A percentile compares a stretch with the other conserved stretches of the same genome.
Evolutionary conservation across 2,888 invertebrate species (phyloP).

Genomic region (Hanleya hanleyi): DNA sequence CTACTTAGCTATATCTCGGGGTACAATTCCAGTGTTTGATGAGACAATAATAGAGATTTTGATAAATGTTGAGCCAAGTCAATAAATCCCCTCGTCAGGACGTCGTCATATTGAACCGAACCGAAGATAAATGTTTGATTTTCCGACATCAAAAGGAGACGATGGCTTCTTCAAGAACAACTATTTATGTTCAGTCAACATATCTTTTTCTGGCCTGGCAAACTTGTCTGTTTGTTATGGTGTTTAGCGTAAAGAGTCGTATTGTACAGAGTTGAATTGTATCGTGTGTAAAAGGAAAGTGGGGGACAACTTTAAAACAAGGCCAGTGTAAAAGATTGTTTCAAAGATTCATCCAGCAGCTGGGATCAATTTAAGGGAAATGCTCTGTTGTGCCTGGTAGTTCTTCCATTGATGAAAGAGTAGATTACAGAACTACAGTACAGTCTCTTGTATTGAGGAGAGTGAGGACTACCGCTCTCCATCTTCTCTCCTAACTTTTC

Average conservation of each 20-base stretch:
- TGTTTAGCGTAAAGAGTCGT: not conserved
- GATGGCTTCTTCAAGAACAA: not conserved
- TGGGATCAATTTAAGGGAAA: no score
- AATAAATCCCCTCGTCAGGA: not conserved
- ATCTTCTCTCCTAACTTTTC: no score
- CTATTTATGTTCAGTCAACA: not conserved
- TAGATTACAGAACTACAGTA: no score
- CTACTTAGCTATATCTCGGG: not conserved
- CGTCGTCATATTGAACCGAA: not conserved
- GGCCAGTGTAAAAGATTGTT: no score
- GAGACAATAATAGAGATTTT: constrained; percentile 2
- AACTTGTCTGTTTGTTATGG: not conserved
- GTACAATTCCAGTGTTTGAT: not conserved
- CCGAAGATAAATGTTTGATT: not conserved
- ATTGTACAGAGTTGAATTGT: no score
- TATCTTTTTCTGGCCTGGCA: not conserved
- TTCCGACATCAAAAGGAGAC: not conserved
- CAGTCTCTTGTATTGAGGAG: no score
- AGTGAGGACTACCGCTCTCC: no score
- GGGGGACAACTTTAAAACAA: no score
- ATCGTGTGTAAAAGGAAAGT: no score
- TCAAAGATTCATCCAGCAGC: no score
- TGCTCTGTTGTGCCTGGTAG: no score
- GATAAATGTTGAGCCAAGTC: not conserved
- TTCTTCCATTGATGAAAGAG: no score